phyloP scores from a whole-genome alignment of 2,113 vertebrate species.

The Suncus etruscus region DNA sequence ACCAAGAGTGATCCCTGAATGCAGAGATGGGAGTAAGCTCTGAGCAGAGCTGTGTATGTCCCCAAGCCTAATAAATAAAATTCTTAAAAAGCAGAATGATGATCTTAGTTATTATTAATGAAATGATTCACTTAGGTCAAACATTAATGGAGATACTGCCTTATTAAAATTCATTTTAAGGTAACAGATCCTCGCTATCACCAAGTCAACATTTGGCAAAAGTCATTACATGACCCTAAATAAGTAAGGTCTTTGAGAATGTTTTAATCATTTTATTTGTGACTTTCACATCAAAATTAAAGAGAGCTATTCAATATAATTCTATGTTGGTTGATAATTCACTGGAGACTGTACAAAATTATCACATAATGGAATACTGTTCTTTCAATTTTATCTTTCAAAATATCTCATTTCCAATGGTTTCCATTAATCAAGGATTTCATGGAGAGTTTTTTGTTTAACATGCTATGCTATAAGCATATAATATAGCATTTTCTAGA shows the following conservation, averaged over 20 bases:
- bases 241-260: background rate
- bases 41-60: too few relatives aligned
- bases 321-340: background rate
- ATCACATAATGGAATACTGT: background rate
- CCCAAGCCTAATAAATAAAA: too few relatives aligned
- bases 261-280: background rate
- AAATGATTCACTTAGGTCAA: background rate
- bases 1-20: too few relatives aligned
- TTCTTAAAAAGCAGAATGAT: too few relatives aligned
- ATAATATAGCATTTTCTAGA: conserved; percentile 27
- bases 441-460: background rate
- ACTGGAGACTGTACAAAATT: background rate
- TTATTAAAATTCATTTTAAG: background rate
- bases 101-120: background rate
- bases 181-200: background rate
- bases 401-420: conserved; percentile 30
- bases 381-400: conserved; percentile 1
- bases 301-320: background rate
- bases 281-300: conserved; percentile 29
- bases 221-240: background rate
- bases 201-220: conserved; percentile 15
- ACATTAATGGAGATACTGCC: background rate
- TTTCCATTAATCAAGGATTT: conserved; percentile 31
- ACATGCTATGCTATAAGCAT: background rate
- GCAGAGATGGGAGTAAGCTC: too few relatives aligned